Conservation (phyloP, 2,797 vertebrate genomes). For the Florisuga fusca region DNA sequence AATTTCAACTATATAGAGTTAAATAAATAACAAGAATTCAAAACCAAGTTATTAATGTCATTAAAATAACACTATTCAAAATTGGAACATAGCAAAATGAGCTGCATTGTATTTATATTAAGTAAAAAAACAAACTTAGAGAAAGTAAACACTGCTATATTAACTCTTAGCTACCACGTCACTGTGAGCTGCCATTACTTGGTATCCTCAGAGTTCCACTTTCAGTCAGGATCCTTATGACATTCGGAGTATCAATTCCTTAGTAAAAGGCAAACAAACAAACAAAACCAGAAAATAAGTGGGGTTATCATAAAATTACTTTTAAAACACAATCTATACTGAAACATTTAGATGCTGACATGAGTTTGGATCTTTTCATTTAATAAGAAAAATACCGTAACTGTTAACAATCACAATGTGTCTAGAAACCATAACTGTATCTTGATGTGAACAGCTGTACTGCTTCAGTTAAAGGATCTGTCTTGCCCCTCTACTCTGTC, state of each 20-base stretch:
- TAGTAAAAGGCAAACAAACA: conserved; percentile 16
- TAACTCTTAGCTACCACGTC: not conserved
- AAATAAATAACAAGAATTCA: conserved; percentile 13
- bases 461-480: not conserved
- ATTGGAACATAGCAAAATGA: not conserved
- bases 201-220: conserved; percentile 55
- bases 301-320: not conserved
- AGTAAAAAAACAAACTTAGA: not conserved
- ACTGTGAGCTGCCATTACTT: not conserved
- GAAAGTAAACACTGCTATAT: not conserved
- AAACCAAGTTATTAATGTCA: not conserved
- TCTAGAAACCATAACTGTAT: not conserved
- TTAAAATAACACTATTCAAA: not conserved
- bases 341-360: not conserved
- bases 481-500: not conserved
- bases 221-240: conserved; percentile 60
- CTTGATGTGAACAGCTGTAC: not conserved
- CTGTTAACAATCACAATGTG: not conserved
- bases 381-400: not conserved
- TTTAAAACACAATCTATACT: not conserved
- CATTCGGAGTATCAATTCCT: conserved; percentile 55
- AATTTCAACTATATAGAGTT: not conserved
- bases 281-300: not conserved
- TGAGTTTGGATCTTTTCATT: not conserved
- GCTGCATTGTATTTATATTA: not conserved